Conservation (phyloP, 2,113 vertebrate genomes). For the Proteles cristata region DNA sequence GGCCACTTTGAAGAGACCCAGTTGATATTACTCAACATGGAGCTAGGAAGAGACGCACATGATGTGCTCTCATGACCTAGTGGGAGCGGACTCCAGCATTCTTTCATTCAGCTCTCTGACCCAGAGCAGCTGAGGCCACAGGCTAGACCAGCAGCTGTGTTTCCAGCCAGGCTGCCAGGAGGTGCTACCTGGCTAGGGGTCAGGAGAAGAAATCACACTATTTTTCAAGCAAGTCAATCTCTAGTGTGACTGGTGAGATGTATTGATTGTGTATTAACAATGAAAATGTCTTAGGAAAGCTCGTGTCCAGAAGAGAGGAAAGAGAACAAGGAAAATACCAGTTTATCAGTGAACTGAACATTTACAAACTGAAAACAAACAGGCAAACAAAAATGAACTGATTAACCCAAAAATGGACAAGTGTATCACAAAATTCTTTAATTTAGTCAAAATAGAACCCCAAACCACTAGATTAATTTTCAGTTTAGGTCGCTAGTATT, state of each 20-base stretch:
- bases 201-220: background rate
- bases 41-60: background rate
- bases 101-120: background rate
- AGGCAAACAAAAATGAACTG: background rate
- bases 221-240: background rate
- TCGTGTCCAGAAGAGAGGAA: background rate
- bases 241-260: background rate
- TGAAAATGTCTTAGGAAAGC: background rate
- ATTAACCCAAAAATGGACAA: background rate
- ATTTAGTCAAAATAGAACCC: background rate
- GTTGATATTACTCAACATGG: background rate
- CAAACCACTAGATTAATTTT: background rate
- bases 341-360: background rate
- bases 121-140: background rate
- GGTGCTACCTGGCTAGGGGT: background rate
- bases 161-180: background rate
- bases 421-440: background rate
- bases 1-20: background rate
- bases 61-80: fast-evolving
- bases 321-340: background rate
- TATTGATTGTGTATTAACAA: background rate
- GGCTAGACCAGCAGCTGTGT: background rate
- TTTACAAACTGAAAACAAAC: background rate
- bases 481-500: background rate
- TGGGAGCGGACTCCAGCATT: too few relatives aligned